These are phyloP conservation scores for Bursaphelenchus mucronatus DNA, from an alignment of 1,140 invertebrate genomes.

Conservation along the genomic window DNA sequence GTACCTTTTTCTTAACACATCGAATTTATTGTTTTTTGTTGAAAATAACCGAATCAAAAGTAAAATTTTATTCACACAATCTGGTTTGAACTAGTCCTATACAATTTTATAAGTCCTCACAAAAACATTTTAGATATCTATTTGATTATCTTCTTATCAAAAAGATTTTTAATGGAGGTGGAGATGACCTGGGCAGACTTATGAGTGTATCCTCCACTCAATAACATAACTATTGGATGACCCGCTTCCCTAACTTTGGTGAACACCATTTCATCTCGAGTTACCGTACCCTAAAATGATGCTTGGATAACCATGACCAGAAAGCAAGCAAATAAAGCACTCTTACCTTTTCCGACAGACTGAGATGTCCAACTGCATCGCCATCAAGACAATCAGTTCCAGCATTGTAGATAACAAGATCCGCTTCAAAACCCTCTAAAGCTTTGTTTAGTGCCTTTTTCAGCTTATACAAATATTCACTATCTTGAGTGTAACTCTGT, in stretches of 20 bases:
- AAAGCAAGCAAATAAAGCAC: slow-evolving; percentile 21
- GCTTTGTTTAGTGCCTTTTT: slow-evolving; percentile 68
- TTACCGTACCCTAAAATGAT: slow-evolving; percentile 70
- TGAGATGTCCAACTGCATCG: slow-evolving; percentile 71
- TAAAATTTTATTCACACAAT: slow-evolving; percentile 3
- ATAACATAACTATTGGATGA: slow-evolving; percentile 80
- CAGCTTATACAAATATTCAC: slow-evolving; percentile 71
- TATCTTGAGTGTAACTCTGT: slow-evolving; percentile 68
- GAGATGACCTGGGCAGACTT: slow-evolving; percentile 75
- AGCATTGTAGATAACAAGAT: slow-evolving; percentile 80
- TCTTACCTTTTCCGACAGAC: slow-evolving; percentile 68
- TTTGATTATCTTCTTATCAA: slow-evolving; percentile 33
- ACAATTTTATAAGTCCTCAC: neutral
- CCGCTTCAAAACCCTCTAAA: slow-evolving; percentile 72
- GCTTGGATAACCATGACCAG: neutral
- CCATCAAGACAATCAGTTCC: slow-evolving; percentile 77
- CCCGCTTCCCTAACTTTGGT: slow-evolving; percentile 67
- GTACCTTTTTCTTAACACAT: too few relatives aligned
- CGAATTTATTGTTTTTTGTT: neutral
- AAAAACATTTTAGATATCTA: neutral
- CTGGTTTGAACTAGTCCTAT: neutral
- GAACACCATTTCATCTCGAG: slow-evolving; percentile 78
- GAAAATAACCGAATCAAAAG: neutral
- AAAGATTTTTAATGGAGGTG: slow-evolving; percentile 74
- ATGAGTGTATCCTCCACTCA: slow-evolving; percentile 77